A percentile compares a stretch with the other conserved stretches of the same genome.
Evolutionary conservation across 2,797 vertebrate species (phyloP).

Genomic region (Eurystomus glaucurus): DNA sequence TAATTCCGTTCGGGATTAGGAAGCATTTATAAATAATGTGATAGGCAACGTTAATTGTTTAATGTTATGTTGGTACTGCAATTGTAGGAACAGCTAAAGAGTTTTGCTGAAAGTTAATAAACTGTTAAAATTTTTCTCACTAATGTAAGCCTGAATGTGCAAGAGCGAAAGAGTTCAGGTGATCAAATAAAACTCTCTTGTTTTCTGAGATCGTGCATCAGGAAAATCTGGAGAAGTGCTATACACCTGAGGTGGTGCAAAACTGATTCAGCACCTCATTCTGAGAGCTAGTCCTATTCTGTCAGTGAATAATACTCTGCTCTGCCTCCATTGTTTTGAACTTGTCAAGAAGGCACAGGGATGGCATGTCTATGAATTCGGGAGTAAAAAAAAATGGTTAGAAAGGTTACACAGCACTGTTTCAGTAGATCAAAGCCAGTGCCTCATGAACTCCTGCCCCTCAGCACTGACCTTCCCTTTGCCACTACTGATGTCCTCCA

Average conservation of each 20-base stretch:
- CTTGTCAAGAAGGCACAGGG: not conserved
- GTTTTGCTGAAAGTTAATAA: not conserved
- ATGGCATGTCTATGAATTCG: not conserved
- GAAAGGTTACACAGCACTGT: not conserved
- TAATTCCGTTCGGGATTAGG: not conserved
- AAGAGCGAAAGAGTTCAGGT: not conserved
- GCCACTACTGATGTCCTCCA: not conserved
- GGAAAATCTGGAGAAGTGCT: not conserved
- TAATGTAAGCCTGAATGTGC: fast-evolving
- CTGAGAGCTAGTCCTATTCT: not conserved
- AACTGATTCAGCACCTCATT: not conserved
- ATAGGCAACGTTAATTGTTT: not conserved
- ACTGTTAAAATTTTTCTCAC: not conserved
- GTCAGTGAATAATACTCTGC: not conserved
- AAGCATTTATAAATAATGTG: not conserved
- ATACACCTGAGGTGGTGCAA: not conserved
- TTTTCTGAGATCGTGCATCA: not conserved
- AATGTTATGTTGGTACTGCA: not conserved
- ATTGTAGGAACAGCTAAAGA: not conserved
- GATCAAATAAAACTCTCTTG: not conserved
- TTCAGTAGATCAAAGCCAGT: not conserved
- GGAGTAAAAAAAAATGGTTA: not conserved
- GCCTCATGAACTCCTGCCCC: not conserved
- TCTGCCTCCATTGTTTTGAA: not conserved
- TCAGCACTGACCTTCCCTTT: not conserved